Base-by-base conservation (phyloP, 2,888 invertebrate species). In the Dolichopus griseipennis region DNA sequence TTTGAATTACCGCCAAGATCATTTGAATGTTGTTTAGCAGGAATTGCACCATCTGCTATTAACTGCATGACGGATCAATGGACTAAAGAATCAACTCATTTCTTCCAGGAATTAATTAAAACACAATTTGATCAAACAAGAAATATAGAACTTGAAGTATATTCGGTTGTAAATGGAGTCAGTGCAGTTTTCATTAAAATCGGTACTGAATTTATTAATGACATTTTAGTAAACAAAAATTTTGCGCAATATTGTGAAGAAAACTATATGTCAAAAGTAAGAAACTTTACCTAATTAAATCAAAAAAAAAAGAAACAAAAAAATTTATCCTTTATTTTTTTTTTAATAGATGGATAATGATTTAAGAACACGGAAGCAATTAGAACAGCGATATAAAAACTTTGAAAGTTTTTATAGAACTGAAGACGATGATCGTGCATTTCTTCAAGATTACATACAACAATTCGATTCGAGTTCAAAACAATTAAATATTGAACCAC, bases 131-230 rank as follows among this genome's bases (percentile, higher is more conserved):
- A 20, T 9, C n/a, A 15, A 4, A 33, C 34, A 9, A 20, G 9
- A 2, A 74, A 76, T 0, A 77, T 85, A 7, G 77, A 84, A 64
- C 34, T 80, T 4, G 78, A 79, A 70, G 68, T 80, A 4, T 79
- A 90, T 78, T 95, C 95, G 0, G 88, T 94, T n/a, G 90, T 92
- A 0, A 86, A 90, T 69, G 87, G 88, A 62, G 83, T 92, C 1
- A 86, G 92, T 0, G 83, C 89, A 1, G 81, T 95, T 1, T 86
- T 89, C 67, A 77, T 95, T 63, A 82, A 83, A 10, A 66, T 74
- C 15, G 83, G 81, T 3, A 76, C 78, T 2, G 67, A 82, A 0
- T 85, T 79, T 71, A 77, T 92, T 9, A 93, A 93, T 78, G 80
- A 89, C 7, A 80, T 83, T 67, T 81, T 96, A 9, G 79, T 92